Evolutionary conservation across 2,113 vertebrate species (phyloP).

Genomic region (Podilymbus podiceps): DNA sequence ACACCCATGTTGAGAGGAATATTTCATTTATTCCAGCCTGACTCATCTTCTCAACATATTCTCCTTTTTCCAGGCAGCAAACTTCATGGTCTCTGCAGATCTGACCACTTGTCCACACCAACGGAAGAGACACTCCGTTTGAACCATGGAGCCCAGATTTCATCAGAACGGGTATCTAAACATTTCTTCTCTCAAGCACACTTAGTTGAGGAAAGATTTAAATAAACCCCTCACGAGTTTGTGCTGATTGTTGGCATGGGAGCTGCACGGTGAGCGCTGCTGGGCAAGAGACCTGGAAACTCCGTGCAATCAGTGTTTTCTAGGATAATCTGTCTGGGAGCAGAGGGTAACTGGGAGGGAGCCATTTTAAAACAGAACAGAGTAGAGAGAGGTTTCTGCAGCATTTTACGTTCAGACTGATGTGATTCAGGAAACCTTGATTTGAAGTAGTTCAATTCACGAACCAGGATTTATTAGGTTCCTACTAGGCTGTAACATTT

Average conservation of each 20-base stretch:
- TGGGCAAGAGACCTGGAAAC: not conserved
- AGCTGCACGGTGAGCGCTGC: not conserved
- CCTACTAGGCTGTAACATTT: not conserved
- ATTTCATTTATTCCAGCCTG: conserved; percentile 18
- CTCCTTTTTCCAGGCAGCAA: not conserved
- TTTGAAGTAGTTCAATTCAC: not conserved
- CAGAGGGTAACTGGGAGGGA: not conserved
- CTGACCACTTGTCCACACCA: not conserved
- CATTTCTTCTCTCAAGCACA: not conserved
- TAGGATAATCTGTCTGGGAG: not conserved
- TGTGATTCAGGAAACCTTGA: not conserved
- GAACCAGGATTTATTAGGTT: not conserved
- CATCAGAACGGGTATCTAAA: not conserved
- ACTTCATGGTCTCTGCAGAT: not conserved
- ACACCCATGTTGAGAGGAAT: not conserved
- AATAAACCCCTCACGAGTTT: not conserved
- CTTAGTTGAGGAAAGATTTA: not conserved
- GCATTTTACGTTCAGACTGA: not conserved
- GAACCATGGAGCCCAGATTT: not conserved
- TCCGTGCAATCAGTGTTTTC: not conserved
- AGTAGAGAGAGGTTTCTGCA: not conserved
- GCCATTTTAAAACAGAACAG: not conserved
- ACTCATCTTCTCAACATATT: not conserved
- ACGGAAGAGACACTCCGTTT: not conserved
- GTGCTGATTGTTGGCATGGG: not conserved